A percentile compares a stretch with the other conserved stretches of the same genome.
Conservation (phyloP, 2,888 invertebrate genomes). For the Bellardia bayeri region DNA sequence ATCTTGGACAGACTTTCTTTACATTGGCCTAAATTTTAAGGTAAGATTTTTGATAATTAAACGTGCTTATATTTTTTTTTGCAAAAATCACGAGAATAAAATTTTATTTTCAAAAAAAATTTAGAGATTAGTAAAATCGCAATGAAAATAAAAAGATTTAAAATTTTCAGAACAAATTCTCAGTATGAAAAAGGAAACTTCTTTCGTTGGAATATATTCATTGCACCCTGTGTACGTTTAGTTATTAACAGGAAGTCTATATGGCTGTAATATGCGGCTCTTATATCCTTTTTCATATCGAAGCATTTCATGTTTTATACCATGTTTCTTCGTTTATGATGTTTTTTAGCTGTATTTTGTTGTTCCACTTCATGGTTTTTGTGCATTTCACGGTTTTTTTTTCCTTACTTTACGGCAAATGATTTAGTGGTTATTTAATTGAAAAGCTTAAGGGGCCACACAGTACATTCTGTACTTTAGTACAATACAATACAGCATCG, state of each 20-base stretch:
- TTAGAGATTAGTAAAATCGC: no score
- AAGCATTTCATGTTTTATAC: conserved; percentile 33
- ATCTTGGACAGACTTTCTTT: no score
- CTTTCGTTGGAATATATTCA: background rate
- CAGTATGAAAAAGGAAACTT: no score
- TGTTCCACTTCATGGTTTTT: conserved; percentile 43
- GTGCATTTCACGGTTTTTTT: conserved; percentile 36
- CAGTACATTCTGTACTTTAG: background rate
- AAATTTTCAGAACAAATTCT: no score
- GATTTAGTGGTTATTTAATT: conserved; percentile 55
- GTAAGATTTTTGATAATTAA: no score
- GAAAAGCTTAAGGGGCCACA: conserved; percentile 52
- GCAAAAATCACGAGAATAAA: no score
- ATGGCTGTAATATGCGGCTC: conserved; percentile 32
- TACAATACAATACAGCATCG: background rate
- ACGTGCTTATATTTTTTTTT: no score
- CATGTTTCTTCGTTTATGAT: conserved; percentile 49
- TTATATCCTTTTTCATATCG: conserved; percentile 45
- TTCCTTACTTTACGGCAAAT: conserved; percentile 48
- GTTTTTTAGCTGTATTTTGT: conserved; percentile 15
- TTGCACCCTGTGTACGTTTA: conserved; percentile 18
- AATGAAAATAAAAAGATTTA: no score
- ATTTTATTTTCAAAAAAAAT: no score
- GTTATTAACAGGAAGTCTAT: conserved; percentile 41
- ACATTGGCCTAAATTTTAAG: no score